Base-by-base conservation (phyloP, 2,113 vertebrate species). In the Choloepus hoffmanni region DNA sequence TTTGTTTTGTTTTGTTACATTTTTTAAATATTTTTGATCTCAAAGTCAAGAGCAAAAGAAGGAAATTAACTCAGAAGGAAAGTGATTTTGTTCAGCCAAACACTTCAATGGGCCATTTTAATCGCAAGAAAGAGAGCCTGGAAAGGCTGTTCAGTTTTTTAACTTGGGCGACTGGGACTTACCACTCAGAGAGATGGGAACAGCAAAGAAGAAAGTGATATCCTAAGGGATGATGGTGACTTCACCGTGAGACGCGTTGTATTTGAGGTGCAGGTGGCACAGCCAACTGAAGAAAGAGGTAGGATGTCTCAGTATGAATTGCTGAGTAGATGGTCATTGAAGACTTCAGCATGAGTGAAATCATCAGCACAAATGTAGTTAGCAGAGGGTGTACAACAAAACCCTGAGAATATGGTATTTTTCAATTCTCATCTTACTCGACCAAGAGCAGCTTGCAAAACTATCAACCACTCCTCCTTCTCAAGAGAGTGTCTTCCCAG, bases 41-140 rank as follows among this genome's bases (percentile, higher is more conserved):
- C 92, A 97, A 98, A 45, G 19, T 26, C 73, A 14, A 7, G 15
- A 73, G 10, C 3, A 36, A 78, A 83, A 58, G 33, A n/a, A 89
- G 43, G 9, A 76, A 82, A 79, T 28, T 11, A 6, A 70, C 8
- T 96, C 60, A 79, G 67, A 48, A 58, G 14, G 36, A 72, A 79
- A 77, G 2, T 77, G 23, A 3, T 13, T 93, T 68, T 40, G 26
- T 43, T 36, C 55, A 83, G 30, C 13, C 28, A 65, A 93, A 93
- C 8, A n/a, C 28, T 15, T 67, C 43, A 60, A 58, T 33, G 23
- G 45, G 19, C n/a, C 16, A 24, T 33, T 36, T 9, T 72, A 10
- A 26, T n/a, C 50, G 19, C 83, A 43, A 36, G 24, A 36, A 58
- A 48, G 68, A 90, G 6, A 82, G 10, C 45, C 81, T 72, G 7